Evolutionary conservation across 2,113 vertebrate species (phyloP), one percentile per base, ranked within the genome.

Genomic region (Oreocharis arfaki): DNA sequence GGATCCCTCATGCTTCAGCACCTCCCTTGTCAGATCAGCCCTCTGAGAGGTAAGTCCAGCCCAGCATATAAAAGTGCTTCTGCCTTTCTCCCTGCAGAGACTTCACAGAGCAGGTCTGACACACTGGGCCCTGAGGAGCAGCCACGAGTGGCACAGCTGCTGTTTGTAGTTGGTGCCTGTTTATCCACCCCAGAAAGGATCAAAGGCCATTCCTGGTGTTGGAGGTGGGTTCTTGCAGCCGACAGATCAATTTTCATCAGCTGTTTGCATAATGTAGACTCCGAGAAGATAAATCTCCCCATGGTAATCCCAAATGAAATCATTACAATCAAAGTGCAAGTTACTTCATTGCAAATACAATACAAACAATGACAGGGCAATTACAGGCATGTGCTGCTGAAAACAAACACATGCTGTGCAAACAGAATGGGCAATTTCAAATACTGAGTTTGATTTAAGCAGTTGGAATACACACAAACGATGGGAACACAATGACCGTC

Each of bases 391-490:
- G 89, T 87, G 87, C 88, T 95, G 85, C 95, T 86, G 82, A 90
- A 97, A 96, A 94, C 85, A 95, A 91, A 88, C 89, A 92, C 82
- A 67, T n/a, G 78, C 91, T 93, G 93, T 86, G 93, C 89, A 84
- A 80, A 89, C 60, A 93, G 84, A 91, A 91, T 37, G 39, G 60
- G 41, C 80, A 91, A 88, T 95, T 87, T 84, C 89, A 95, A 93
- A 90, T 73, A 81, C 0, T 95, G 68, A 46, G 50, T 88, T 96
- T 91, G 92, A 92, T 82, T 81, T 78, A 86, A 90, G 57, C 37
- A 84, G 32, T 8, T 81, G 90, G 81, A 93, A 79, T 68, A 64
- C 47, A 90, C 52, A 75, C 75, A 74, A 73, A 47, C 0, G 8
- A 44, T 63, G 64, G 68, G 17, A 84, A 74, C 21, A 50, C 71